Conservation (phyloP, 2,797 vertebrate species). For the Scolopax rusticola region DNA sequence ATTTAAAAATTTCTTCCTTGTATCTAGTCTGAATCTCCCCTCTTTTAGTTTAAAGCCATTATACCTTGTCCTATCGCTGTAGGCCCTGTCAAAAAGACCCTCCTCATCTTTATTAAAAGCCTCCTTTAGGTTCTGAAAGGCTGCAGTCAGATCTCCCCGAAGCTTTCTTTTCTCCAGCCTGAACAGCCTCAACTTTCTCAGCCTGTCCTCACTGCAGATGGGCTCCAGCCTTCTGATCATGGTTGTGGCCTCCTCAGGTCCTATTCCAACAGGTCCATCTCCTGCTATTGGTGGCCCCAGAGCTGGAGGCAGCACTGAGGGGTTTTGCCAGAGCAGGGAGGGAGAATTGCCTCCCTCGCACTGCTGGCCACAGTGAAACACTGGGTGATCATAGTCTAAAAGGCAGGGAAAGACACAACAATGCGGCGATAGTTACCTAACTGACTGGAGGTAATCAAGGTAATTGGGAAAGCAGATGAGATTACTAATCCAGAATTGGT, state of each 20-base stretch:
- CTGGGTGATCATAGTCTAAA: neutral
- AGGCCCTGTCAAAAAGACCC: neutral
- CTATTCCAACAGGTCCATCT: neutral
- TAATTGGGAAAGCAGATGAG: neutral
- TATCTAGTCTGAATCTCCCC: neutral
- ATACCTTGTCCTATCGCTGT: neutral
- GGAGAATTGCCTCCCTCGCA: neutral
- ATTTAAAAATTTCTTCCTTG: neutral
- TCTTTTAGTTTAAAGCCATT: neutral
- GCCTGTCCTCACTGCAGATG: neutral
- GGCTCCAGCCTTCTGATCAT: neutral
- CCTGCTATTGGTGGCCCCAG: neutral
- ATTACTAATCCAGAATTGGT: neutral
- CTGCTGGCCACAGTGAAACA: neutral
- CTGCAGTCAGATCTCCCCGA: fast-evolving
- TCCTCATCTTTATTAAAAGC: neutral
- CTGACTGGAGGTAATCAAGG: neutral
- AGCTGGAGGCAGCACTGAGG: neutral
- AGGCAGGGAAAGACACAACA: neutral
- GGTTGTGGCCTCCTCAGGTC: neutral
- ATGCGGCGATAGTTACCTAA: neutral
- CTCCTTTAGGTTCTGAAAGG: neutral
- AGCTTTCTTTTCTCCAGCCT: neutral
- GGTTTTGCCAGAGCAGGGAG: neutral
- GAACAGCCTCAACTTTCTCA: neutral